Percentiles rank a stretch among this genome's conserved stretches.
Evolutionary conservation across 2,797 vertebrate genomes (phyloP).

Genomic region (Lutjanus argentimaculatus): DNA sequence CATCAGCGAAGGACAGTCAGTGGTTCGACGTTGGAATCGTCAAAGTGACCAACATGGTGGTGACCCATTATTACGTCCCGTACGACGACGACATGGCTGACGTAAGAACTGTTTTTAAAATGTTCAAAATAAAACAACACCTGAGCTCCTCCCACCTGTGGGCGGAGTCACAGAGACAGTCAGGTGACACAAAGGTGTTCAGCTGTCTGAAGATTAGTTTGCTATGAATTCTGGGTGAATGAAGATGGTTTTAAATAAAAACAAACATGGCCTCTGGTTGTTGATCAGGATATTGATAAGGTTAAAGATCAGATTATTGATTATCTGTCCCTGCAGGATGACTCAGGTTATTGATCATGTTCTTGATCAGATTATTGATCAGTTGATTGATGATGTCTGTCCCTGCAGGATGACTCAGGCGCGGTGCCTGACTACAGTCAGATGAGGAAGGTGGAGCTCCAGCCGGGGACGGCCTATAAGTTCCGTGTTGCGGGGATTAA

Average conservation of each 20-base stretch:
- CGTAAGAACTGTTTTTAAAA: conserved; percentile 34
- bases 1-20: conserved; percentile 85
- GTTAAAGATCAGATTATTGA: not conserved
- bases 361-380: not conserved
- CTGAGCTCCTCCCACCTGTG: too few relatives aligned
- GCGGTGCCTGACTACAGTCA: conserved; percentile 87
- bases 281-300: not conserved
- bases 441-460: conserved; percentile 91
- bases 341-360: conserved; percentile 57
- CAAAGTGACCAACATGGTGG: conserved; percentile 91
- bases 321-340: conserved; percentile 80
- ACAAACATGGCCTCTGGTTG: too few relatives aligned
- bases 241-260: too few relatives aligned
- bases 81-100: conserved; percentile 32
- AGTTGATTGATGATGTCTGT: not conserved
- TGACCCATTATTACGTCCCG: conserved; percentile 86
- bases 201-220: too few relatives aligned
- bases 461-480: conserved; percentile 93
- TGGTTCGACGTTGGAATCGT: conserved; percentile 92
- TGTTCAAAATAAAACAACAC: not conserved
- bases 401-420: conserved; percentile 87
- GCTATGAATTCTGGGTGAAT: too few relatives aligned
- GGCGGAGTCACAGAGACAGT: too few relatives aligned
- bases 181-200: too few relatives aligned
- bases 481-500: conserved; percentile 93